Evolutionary conservation across 2,797 vertebrate genomes (phyloP).

Genomic region (Danionella dracula): DNA sequence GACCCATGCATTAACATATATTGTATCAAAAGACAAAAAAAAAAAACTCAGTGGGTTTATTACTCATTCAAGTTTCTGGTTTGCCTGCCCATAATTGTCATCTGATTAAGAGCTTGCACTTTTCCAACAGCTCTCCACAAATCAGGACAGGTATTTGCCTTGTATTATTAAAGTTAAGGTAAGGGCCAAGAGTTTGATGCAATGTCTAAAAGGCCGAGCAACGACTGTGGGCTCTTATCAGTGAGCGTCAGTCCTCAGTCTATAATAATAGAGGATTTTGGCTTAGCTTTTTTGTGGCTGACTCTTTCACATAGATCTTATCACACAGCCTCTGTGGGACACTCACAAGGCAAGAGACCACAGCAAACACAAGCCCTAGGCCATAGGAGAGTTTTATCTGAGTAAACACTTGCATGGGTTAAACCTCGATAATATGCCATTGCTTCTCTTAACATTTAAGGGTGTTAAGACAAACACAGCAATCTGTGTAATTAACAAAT

Average conservation of each 20-base stretch:
- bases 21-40: too few species aligned
- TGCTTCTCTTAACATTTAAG: not conserved
- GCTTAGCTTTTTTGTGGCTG: not conserved
- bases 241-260: conserved; percentile 8
- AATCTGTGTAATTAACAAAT: not conserved
- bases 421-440: not conserved
- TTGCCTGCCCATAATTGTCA: conserved; percentile 5
- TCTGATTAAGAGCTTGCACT: conserved; percentile 17
- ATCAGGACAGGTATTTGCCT: conserved; percentile 15
- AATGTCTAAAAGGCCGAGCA: not conserved
- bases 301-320: conserved; percentile 9
- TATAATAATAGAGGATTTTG: conserved; percentile 11
- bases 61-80: too few species aligned
- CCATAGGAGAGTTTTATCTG: not conserved
- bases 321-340: not conserved
- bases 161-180: not conserved
- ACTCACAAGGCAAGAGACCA: not conserved
- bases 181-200: conserved; percentile 2
- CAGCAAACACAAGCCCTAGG: not conserved
- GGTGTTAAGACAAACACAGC: not conserved
- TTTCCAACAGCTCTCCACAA: not conserved
- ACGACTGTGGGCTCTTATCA: conserved; percentile 17
- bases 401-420: not conserved
- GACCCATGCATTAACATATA: too few species aligned
- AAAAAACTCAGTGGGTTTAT: too few species aligned